Evolutionary conservation across 2,888 invertebrate species (phyloP), one percentile per base, ranked within the genome.

Genomic region (Coelinius sp.): DNA sequence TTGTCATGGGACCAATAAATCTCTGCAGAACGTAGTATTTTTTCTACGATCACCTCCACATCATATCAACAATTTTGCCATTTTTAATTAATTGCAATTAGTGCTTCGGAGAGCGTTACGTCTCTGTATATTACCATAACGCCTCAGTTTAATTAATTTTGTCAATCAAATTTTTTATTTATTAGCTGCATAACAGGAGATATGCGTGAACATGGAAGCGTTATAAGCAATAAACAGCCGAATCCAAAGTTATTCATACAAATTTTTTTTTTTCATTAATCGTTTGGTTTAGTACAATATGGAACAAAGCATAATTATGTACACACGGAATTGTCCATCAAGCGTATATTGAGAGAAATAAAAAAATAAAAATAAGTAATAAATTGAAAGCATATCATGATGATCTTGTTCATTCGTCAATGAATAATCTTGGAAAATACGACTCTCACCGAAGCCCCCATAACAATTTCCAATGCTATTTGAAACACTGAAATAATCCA

Each of bases 221-320:
- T 76, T 77, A 72, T 71, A 77, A 77, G 77, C 77, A 77, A 77
- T 77, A 77, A 74, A 75, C 77, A 77, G 76, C 77, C 74, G 70
- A n/a, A 71, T 73, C 77, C 77, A 77, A 75, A 72, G 74, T 77
- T 76, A 77, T 77, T 77, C 77, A 77, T 77, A 74, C 56, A 49
- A 49, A 63, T 71, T 73, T 68, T 14, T 46, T 14, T 10, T 44
- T 65, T 46, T 25, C n/a, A n/a, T n/a, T n/a, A n/a, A n/a, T n/a
- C n/a, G n/a, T n/a, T n/a, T n/a, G n/a, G n/a, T n/a, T 65, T 65
- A 0, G 22, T 52, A 31, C 0, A 56, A 56, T 14, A 27, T 4
- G 14, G 56, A 14, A 17, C 14, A 10, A 56, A 56, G 56, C 56
- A 31, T 52, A 52, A n/a, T 53, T 56, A 56, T 56, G n/a, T 56